phyloP scores from a whole-genome alignment of 2,113 vertebrate species.

The Melozone crissalis region DNA sequence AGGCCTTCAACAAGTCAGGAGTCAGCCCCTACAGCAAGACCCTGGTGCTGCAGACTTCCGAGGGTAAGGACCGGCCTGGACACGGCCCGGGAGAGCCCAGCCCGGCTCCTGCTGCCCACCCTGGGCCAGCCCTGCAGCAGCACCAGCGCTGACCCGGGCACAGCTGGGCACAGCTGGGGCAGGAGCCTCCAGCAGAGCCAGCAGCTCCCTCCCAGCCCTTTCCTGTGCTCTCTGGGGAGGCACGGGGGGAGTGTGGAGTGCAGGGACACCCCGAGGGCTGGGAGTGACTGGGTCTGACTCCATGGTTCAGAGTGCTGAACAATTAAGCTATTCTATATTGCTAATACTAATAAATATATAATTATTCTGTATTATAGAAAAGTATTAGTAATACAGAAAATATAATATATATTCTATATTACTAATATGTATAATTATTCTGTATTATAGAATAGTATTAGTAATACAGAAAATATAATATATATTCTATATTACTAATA shows the following conservation, averaged over 20 bases:
- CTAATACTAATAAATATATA: no score
- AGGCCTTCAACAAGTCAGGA: constrained; percentile 94
- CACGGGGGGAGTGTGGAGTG: neutral
- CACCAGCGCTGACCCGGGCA: neutral
- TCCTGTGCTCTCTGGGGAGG: neutral
- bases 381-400: no score
- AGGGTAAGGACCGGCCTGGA: constrained; percentile 81
- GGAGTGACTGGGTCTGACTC: no score
- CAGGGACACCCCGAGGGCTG: no score
- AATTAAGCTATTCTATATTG: no score
- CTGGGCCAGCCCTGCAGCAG: neutral
- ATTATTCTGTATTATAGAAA: no score
- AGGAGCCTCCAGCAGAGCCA: neutral
- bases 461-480: no score
- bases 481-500: no score
- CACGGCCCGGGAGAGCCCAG: constrained; percentile 8
- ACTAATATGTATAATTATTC: no score
- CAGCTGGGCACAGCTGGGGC: neutral
- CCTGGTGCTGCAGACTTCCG: constrained; percentile 93
- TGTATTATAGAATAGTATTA: no score
- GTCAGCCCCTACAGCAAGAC: constrained; percentile 99
- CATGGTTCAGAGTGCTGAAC: no score
- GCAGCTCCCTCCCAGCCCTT: neutral
- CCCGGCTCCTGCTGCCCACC: constrained; percentile 31
- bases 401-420: no score